Evolutionary conservation across 1,140 invertebrate genomes (phyloP).

Genomic region (Lucilia sericata): DNA sequence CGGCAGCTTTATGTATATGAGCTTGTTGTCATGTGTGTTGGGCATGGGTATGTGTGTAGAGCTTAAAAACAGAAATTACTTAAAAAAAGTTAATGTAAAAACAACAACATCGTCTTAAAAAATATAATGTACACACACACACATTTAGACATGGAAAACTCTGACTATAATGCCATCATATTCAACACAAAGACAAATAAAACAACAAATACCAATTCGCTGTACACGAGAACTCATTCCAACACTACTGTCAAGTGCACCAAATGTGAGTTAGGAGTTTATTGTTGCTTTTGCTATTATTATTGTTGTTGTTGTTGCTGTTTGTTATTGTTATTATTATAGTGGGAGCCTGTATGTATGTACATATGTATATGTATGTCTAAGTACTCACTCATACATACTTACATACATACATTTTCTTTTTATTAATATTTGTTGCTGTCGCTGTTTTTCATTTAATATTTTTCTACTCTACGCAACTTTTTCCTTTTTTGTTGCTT

Average conservation of each 20-base stretch:
- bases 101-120: too few relatives aligned
- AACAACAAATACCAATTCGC: not conserved
- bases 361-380: not conserved
- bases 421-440: slow-evolving; percentile 1
- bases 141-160: not conserved
- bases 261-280: slow-evolving; percentile 6
- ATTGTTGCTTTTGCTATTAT: not conserved
- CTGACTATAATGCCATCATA: not conserved
- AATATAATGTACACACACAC: not conserved
- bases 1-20: too few relatives aligned
- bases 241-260: not conserved
- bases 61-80: too few relatives aligned
- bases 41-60: too few relatives aligned
- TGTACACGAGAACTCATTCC: too few relatives aligned
- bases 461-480: slow-evolving; percentile 1
- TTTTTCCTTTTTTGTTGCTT: not conserved
- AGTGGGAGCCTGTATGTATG: not conserved
- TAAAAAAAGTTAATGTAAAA: too few relatives aligned
- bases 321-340: not conserved
- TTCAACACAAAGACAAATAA: not conserved
- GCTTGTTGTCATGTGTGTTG: too few relatives aligned
- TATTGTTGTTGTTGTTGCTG: not conserved
- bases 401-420: not conserved
- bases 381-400: too few relatives aligned
- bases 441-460: not conserved